Evolutionary conservation across 2,888 invertebrate genomes (phyloP), one percentile per base, ranked within the genome.

Genomic region (Agapostemon virescens): DNA sequence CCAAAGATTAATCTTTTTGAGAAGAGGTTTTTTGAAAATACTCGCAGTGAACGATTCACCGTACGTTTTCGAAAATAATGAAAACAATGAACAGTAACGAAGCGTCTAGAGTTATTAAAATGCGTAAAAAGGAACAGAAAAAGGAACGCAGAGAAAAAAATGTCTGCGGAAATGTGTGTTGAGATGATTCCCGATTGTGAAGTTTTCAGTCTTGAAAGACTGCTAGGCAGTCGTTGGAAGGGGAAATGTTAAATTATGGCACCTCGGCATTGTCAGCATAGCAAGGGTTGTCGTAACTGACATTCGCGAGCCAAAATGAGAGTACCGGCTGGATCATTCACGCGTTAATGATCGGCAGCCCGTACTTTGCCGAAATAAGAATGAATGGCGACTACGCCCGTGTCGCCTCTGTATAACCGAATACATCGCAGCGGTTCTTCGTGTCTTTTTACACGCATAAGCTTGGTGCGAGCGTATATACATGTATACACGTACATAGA

Each of bases 381-480:
- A 64, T n/a, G 71, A 61, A 81, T 63, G 72, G 40, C 30, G 63
- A 9, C 23, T 68, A 33, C 30, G 38, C 42, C 49, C 58, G 45
- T 30, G 49, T 67, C 68, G 33, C 40, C 69, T 52, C 52, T 52
- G 61, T 68, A 49, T 64, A 75, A 55, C 40, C 64, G 66, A 79
- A 78, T 71, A 78, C 82, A 84, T 69, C 66, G 33, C 33, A 73
- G 71, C 49, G 36, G 69, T 76, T 72, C 73, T 49, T 67, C 69
- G 74, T 77, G 70, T 79, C 79, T 74, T 79, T 77, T 80, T 83
- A 79, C 82, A 84, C 84, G 81, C 74, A 83, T 79, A 82, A 84
- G 83, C 77, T 75, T 80, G 69, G 75, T 71, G 74, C 76, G 80
- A 83, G 82, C 86, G 86, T 88, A 52, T 55, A 90, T 45, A 45